These are phyloP conservation scores for Bhutanitis thaidina DNA, from an alignment of 2,888 invertebrate species.

Conservation along the genomic window DNA sequence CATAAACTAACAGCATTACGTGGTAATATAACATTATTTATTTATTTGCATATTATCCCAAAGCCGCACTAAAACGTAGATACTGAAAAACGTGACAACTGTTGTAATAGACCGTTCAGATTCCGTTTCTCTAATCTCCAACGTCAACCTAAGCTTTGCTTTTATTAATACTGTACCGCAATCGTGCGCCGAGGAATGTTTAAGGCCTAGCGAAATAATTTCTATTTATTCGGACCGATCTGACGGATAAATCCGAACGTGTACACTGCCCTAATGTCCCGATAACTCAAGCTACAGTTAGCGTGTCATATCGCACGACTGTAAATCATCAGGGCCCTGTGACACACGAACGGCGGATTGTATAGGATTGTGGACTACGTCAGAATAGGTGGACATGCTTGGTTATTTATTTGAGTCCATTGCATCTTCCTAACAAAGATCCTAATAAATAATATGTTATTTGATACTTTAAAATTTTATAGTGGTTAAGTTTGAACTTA, in stretches of 20 bases:
- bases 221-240: conserved; percentile 14
- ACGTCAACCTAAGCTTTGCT: not conserved
- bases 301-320: conserved; percentile 18
- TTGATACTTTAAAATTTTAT: too few species aligned
- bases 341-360: conserved; percentile 8
- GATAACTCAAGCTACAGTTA: conserved; percentile 20
- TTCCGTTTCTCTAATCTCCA: not conserved
- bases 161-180: not conserved
- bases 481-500: too few species aligned
- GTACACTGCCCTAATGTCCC: conserved; percentile 3
- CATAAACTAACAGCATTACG: conserved; percentile 6
- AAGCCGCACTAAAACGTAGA: not conserved
- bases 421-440: not conserved
- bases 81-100: conserved; percentile 11
- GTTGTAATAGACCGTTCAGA: not conserved
- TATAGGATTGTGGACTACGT: not conserved
- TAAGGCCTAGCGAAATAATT: not conserved
- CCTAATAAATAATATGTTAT: not conserved
- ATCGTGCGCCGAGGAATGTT: not conserved
- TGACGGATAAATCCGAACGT: conserved; percentile 8
- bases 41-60: too few species aligned
- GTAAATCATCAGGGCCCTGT: conserved; percentile 12
- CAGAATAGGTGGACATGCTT: not conserved
- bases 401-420: conserved; percentile 9
- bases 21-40: not conserved